A percentile compares a stretch with the other conserved stretches of the same genome.
Conservation (phyloP, 2,888 invertebrate genomes). For the Caenorhabditis angaria region DNA sequence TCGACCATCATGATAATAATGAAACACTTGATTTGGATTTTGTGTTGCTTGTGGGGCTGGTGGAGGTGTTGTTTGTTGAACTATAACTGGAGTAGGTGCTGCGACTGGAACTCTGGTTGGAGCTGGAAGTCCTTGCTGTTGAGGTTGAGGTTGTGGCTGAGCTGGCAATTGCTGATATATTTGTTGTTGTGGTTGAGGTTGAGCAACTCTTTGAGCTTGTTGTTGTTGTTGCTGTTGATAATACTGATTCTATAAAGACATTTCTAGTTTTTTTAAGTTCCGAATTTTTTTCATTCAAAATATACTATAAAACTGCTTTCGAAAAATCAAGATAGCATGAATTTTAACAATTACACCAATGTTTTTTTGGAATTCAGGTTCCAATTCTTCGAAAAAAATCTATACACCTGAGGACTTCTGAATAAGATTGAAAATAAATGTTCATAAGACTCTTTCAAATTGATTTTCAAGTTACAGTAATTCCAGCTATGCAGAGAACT, state of each 20-base stretch:
- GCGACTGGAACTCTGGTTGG: background rate
- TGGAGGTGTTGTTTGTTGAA: slow-evolving; percentile 8
- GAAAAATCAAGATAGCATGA: too few species aligned
- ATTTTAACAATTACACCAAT: too few species aligned
- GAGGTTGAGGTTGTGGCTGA: background rate
- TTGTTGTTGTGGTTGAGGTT: slow-evolving; percentile 15
- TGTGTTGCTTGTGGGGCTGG: slow-evolving; percentile 8
- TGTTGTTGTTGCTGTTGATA: slow-evolving; percentile 15
- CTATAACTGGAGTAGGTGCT: background rate
- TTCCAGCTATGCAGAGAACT: too few species aligned
- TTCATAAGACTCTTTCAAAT: too few species aligned
- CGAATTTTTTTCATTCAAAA: background rate
- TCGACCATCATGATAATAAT: slow-evolving; percentile 36
- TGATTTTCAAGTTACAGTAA: too few species aligned
- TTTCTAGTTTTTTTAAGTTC: background rate
- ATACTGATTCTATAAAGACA: background rate
- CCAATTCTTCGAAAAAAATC: too few species aligned
- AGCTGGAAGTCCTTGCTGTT: background rate
- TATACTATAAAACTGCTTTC: background rate
- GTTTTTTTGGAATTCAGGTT: too few species aligned
- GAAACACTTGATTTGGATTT: slow-evolving; percentile 31
- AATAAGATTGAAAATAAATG: too few species aligned
- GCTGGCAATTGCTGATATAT: background rate
- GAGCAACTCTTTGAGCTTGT: slow-evolving; percentile 9
- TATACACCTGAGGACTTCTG: too few species aligned